Conservation (phyloP, 2,797 vertebrate genomes). For the Botia almorhae region DNA sequence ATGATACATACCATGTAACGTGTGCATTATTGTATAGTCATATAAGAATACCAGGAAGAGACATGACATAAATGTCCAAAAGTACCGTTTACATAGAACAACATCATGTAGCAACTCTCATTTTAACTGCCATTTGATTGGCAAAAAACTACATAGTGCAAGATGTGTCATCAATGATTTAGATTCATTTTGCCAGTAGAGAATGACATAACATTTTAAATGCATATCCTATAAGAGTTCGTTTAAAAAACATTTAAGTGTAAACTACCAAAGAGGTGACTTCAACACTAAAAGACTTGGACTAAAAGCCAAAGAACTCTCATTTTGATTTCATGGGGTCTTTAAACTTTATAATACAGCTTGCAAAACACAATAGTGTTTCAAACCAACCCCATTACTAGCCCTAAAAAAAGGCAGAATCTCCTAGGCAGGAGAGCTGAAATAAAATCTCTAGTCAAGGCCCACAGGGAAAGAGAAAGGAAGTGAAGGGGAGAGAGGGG, state of each 20-base stretch:
- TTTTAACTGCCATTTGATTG: not conserved
- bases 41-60: too few relatives aligned
- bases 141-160: not conserved
- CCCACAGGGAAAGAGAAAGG: slow-evolving; percentile 62
- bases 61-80: too few relatives aligned
- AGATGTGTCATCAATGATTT: not conserved
- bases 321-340: not conserved
- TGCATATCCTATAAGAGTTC: not conserved
- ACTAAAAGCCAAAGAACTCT: not conserved
- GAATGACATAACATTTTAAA: not conserved
- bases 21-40: too few relatives aligned
- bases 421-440: slow-evolving; percentile 71
- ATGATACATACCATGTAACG: too few relatives aligned
- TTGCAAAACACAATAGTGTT: slow-evolving; percentile 22
- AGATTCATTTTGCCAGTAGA: not conserved
- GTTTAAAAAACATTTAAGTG: not conserved
- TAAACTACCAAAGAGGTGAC: not conserved
- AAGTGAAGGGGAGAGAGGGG: slow-evolving; percentile 60
- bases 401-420: slow-evolving; percentile 59
- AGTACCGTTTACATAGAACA: too few relatives aligned
- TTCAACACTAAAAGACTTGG: not conserved
- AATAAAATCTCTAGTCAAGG: slow-evolving; percentile 77
- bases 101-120: not conserved
- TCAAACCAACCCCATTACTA: slow-evolving; percentile 38
- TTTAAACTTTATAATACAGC: not conserved